These are phyloP conservation scores for Teleopsis dalmanni DNA, from an alignment of 1,140 invertebrate species.

Conservation along the genomic window DNA sequence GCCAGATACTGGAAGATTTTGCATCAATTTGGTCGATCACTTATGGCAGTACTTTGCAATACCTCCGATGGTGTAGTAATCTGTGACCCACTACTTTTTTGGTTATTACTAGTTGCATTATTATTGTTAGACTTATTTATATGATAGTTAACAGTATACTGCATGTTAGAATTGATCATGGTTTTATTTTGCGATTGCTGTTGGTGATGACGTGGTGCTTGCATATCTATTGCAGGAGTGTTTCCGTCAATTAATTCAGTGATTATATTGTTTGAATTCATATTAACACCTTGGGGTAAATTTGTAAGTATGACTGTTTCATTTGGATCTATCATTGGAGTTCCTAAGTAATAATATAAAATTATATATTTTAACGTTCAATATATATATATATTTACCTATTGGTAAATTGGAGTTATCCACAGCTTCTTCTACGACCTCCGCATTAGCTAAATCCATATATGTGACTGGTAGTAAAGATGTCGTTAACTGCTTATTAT, in stretches of 20 bases:
- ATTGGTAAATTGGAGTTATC: constrained; percentile 1
- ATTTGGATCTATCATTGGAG: neutral
- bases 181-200: neutral
- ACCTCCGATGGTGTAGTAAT: constrained; percentile 45
- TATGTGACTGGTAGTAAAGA: constrained; percentile 8
- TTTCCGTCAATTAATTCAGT: neutral
- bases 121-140: constrained; percentile 16
- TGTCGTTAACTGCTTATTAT: neutral
- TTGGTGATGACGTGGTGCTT: constrained; percentile 1
- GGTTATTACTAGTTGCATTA: constrained; percentile 20
- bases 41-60: constrained; percentile 63
- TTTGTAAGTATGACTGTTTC: neutral
- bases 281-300: neutral
- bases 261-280: constrained; percentile 4
- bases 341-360: neutral
- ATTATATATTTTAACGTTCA: neutral
- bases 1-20: no score
- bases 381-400: neutral
- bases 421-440: constrained; percentile 5
- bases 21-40: constrained; percentile 72
- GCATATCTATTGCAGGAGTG: neutral
- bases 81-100: constrained; percentile 19
- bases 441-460: constrained; percentile 8
- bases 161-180: neutral
- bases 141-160: constrained; percentile 9